A percentile compares a stretch with the other conserved stretches of the same genome.
Evolutionary conservation across 2,113 vertebrate genomes (phyloP).

Genomic region (Atrichornis clamosus): DNA sequence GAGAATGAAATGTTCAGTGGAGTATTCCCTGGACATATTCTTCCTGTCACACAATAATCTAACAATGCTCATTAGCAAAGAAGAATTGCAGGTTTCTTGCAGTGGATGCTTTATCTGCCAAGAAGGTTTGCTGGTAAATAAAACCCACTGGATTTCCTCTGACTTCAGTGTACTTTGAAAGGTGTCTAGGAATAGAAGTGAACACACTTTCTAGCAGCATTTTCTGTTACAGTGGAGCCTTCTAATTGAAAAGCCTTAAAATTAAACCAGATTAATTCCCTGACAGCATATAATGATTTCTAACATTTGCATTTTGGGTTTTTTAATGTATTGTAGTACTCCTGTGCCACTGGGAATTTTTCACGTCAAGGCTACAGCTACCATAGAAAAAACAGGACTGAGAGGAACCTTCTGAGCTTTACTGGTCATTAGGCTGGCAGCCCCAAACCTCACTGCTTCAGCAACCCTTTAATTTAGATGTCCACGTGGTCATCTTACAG

Average conservation of each 20-base stretch:
- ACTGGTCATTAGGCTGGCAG: not conserved
- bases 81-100: constrained; percentile 15
- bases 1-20: not conserved
- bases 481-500: not conserved
- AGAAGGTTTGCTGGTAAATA: constrained; percentile 2
- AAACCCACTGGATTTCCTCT: not conserved
- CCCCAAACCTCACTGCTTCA: not conserved
- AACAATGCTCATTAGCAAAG: not conserved
- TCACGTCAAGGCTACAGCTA: not conserved
- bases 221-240: not conserved
- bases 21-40: not conserved
- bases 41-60: constrained; percentile 16
- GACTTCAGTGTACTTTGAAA: not conserved
- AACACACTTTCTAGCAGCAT: not conserved
- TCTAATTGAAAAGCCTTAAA: not conserved
- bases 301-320: not conserved
- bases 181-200: not conserved
- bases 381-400: not conserved
- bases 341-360: not conserved
- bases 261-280: not conserved
- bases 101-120: not conserved
- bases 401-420: not conserved
- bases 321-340: not conserved
- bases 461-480: not conserved
- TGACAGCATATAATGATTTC: not conserved